Conservation (phyloP, 2,888 invertebrate species). For the Habrosyne pyritoides region DNA sequence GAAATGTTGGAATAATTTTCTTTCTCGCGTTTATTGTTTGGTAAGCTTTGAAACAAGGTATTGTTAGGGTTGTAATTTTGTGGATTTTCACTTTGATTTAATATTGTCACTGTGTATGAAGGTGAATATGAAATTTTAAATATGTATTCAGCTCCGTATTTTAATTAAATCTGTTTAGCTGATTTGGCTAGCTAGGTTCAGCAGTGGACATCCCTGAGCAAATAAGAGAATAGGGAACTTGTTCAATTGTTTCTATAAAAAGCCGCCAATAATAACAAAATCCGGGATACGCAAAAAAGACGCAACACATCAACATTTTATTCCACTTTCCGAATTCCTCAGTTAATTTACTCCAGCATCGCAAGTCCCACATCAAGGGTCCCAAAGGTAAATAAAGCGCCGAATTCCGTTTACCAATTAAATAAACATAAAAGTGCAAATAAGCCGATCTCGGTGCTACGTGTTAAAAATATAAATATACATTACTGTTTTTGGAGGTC, state of each 20-base stretch:
- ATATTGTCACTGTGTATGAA: too few relatives aligned
- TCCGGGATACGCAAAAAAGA: too few relatives aligned
- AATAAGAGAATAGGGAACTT: too few relatives aligned
- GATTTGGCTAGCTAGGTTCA: too few relatives aligned
- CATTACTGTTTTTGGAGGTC: not conserved
- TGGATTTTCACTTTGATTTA: not conserved
- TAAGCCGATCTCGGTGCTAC: conserved; percentile 11
- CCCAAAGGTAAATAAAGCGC: conserved; percentile 19
- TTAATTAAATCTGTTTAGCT: too few relatives aligned
- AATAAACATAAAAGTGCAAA: conserved; percentile 20
- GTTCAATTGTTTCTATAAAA: too few relatives aligned
- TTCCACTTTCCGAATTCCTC: not conserved
- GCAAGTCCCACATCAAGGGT: conserved; percentile 11
- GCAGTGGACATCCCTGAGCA: too few relatives aligned
- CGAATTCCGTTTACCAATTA: conserved; percentile 17
- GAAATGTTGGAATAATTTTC: not conserved
- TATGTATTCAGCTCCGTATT: too few relatives aligned
- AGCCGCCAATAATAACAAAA: too few relatives aligned
- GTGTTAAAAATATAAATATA: conserved; percentile 19
- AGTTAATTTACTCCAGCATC: not conserved
- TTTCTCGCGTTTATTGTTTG: not conserved
- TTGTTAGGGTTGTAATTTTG: not conserved
- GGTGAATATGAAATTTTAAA: too few relatives aligned
- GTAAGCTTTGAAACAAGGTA: not conserved
- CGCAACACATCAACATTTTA: not conserved